A percentile compares a stretch with the other conserved stretches of the same genome.
phyloP scores from a whole-genome alignment of 92 coral and sea anemone genomes.

The Muricea muricata region DNA sequence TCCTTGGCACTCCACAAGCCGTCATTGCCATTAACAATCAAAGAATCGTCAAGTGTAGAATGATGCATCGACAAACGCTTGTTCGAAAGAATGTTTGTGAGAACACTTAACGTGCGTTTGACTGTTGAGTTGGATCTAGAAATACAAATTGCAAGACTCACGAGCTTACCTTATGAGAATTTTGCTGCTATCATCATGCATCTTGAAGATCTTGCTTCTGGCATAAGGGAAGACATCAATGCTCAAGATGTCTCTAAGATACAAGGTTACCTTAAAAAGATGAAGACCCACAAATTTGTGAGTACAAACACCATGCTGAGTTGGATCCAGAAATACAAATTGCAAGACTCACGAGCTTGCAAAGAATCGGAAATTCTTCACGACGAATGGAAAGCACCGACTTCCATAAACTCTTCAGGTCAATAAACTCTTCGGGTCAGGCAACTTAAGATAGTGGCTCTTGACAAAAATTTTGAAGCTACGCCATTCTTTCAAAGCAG shows the following conservation, averaged over 20 bases:
- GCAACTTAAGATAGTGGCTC: conserved; percentile 51
- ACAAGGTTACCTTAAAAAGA: conserved; percentile 31
- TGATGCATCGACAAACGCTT: conserved; percentile 43
- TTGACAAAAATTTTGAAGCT: conserved; percentile 42
- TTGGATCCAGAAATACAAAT: conserved; percentile 45
- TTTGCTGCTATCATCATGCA: no score
- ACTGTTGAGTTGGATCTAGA: conserved; percentile 35
- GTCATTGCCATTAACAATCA: conserved; percentile 35
- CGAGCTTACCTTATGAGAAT: neutral
- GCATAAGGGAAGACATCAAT: conserved; percentile 23
- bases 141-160: conserved; percentile 20
- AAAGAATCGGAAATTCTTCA: conserved; percentile 47
- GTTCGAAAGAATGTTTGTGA: conserved; percentile 42
- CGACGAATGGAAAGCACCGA: conserved; percentile 48
- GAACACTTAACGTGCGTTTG: conserved; percentile 21
- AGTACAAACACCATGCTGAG: no score
- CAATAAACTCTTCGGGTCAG: conserved; percentile 48
- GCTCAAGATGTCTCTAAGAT: conserved; percentile 38
- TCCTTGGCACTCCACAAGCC: conserved; percentile 46
- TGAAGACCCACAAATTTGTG: conserved; percentile 22
- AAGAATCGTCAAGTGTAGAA: conserved; percentile 43
- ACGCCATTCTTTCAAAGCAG: conserved; percentile 55
- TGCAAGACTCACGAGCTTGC: conserved; percentile 37
- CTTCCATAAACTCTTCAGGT: conserved; percentile 53
- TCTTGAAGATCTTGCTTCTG: conserved; percentile 17